phyloP scores from a whole-genome alignment of 2,888 invertebrate genomes.

The Euclidia mi region DNA sequence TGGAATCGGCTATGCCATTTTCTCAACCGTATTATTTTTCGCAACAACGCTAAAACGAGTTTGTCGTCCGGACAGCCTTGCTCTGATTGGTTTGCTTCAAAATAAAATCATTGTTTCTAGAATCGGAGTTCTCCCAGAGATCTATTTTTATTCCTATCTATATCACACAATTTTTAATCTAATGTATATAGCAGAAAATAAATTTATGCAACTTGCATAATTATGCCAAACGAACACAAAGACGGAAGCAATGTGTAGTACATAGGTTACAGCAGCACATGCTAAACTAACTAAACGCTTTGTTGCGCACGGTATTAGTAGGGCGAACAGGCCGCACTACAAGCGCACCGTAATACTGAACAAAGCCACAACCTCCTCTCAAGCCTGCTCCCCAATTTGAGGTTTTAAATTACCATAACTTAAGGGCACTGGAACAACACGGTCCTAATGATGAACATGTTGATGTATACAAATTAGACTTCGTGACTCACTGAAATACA shows the following conservation, averaged over 20 bases:
- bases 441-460: conserved; percentile 59
- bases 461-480: conserved; percentile 39
- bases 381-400: conserved; percentile 66
- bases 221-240: background rate
- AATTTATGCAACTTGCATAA: too few relatives aligned
- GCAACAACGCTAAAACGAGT: too few relatives aligned
- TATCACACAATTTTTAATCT: too few relatives aligned
- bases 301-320: conserved; percentile 52
- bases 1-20: too few relatives aligned
- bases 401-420: conserved; percentile 76
- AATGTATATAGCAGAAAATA: too few relatives aligned
- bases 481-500: conserved; percentile 15
- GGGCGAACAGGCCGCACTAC: conserved; percentile 51
- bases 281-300: conserved; percentile 37
- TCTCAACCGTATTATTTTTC: too few relatives aligned
- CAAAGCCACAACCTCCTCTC: conserved; percentile 62
- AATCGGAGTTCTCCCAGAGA: too few relatives aligned
- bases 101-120: too few relatives aligned
- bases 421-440: conserved; percentile 62
- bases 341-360: conserved; percentile 49
- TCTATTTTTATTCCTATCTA: too few relatives aligned
- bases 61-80: too few relatives aligned
- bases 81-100: too few relatives aligned
- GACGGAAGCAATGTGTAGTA: background rate
- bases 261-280: conserved; percentile 2